phyloP scores from a whole-genome alignment of 2,888 invertebrate genomes.

The Drosophila nr. perissopoda region DNA sequence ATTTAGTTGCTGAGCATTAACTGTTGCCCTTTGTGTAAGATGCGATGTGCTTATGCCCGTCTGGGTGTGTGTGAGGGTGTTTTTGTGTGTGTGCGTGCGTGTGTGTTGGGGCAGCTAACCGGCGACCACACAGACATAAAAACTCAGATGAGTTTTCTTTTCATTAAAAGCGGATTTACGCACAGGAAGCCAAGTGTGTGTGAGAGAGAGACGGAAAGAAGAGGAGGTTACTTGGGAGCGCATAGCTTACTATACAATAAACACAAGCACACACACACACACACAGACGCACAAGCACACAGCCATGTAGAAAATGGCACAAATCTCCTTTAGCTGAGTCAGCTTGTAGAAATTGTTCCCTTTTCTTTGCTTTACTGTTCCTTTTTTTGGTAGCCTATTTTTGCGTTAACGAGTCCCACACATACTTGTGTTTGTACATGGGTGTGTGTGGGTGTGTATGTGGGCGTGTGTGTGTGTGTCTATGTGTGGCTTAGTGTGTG shows the following conservation, averaged over 20 bases:
- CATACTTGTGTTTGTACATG: neutral
- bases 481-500: conserved; percentile 22
- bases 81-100: conserved; percentile 6
- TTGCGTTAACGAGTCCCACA: conserved; percentile 63
- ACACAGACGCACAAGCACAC: conserved; percentile 33
- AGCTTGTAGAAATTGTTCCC: conserved; percentile 64
- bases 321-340: conserved; percentile 64
- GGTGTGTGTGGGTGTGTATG: neutral
- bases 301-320: conserved; percentile 32
- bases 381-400: conserved; percentile 7
- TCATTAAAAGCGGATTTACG: conserved; percentile 81
- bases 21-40: conserved; percentile 77
- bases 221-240: neutral
- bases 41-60: conserved; percentile 8
- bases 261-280: conserved; percentile 48
- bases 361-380: conserved; percentile 34
- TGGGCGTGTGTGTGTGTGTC: conserved; percentile 8
- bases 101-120: conserved; percentile 20
- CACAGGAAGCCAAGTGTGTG: conserved; percentile 49
- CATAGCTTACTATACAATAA: conserved; percentile 76
- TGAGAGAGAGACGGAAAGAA: conserved; percentile 2
- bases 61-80: conserved; percentile 5
- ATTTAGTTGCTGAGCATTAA: conserved; percentile 77
- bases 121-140: conserved; percentile 58
- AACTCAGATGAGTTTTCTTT: conserved; percentile 77